Percentiles rank a stretch among this genome's conserved stretches.
Evolutionary conservation across 2,113 vertebrate species (phyloP).

Genomic region (Maccullochella peelii): DNA sequence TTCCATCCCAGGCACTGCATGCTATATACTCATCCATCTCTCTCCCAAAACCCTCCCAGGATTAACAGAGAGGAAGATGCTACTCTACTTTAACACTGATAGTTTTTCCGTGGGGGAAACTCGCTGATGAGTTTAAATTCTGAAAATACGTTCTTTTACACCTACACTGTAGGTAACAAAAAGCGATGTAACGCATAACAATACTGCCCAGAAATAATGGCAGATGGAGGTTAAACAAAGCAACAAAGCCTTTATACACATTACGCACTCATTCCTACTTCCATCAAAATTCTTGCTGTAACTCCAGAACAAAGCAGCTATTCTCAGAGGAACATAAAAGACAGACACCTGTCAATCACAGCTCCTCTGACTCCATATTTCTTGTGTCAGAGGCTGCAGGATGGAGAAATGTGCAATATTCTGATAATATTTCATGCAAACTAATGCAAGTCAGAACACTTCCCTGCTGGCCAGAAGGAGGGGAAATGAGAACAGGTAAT

Average conservation of each 20-base stretch:
- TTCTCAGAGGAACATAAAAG: slow-evolving; percentile 78
- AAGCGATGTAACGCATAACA: slow-evolving; percentile 59
- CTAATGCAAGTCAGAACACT: slow-evolving; percentile 85
- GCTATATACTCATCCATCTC: slow-evolving; percentile 18
- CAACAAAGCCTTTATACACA: slow-evolving; percentile 73
- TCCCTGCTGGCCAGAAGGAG: slow-evolving; percentile 84
- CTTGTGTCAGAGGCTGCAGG: slow-evolving; percentile 77
- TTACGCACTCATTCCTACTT: slow-evolving; percentile 63
- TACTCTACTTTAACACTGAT: slow-evolving; percentile 34
- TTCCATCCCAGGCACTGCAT: slow-evolving; percentile 42
- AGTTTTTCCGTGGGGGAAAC: slow-evolving; percentile 26
- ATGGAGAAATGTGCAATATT: slow-evolving; percentile 86
- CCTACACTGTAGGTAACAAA: slow-evolving; percentile 70
- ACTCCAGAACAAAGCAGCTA: slow-evolving; percentile 77
- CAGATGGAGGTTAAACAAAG: slow-evolving; percentile 77
- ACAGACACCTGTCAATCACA: slow-evolving; percentile 85
- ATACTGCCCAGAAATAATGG: slow-evolving; percentile 72
- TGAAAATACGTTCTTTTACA: slow-evolving; percentile 50
- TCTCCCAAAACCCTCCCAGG: slow-evolving; percentile 33
- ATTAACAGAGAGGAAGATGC: slow-evolving; percentile 36
- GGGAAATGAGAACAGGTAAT: slow-evolving; percentile 86
- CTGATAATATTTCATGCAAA: slow-evolving; percentile 89
- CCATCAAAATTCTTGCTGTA: slow-evolving; percentile 73
- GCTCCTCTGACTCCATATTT: slow-evolving; percentile 72
- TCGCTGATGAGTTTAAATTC: slow-evolving; percentile 64